phyloP scores from a whole-genome alignment of 2,797 vertebrate species.

The Carcharodon carcharias region DNA sequence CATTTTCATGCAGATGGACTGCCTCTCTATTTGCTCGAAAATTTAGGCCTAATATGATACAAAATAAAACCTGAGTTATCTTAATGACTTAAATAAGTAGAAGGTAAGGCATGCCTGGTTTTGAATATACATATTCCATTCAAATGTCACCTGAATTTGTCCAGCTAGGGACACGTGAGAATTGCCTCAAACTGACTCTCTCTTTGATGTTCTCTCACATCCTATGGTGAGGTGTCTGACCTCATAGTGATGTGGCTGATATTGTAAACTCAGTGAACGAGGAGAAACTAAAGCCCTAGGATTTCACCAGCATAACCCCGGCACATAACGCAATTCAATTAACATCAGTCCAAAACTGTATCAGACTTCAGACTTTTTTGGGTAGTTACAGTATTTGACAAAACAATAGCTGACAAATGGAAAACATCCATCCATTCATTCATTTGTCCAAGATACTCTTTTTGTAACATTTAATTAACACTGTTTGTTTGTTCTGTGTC shows the following conservation, averaged over 20 bases:
- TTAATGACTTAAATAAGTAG: not conserved
- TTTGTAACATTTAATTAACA: not conserved
- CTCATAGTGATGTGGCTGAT: not conserved
- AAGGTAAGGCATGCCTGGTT: not conserved
- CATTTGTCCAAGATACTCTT: not conserved
- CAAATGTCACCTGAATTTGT: not conserved
- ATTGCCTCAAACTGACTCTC: not conserved
- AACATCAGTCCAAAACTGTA: not conserved
- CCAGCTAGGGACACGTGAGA: not conserved
- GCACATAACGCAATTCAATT: not conserved
- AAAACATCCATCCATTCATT: not conserved
- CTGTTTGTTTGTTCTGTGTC: conserved; percentile 25
- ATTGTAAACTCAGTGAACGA: not conserved
- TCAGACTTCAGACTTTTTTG: not conserved
- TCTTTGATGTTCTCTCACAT: too few relatives aligned
- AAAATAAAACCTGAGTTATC: not conserved
- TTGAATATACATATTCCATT: not conserved
- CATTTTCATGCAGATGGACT: too few relatives aligned
- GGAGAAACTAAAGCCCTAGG: not conserved
- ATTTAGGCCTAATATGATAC: too few relatives aligned
- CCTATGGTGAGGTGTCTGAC: not conserved
- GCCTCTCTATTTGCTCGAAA: too few relatives aligned
- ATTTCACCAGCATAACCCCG: not conserved
- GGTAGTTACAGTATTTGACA: not conserved
- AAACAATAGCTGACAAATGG: not conserved